These are phyloP conservation scores for Donacobius atricapilla DNA, from an alignment of 2,113 vertebrate genomes.

Conservation along the genomic window DNA sequence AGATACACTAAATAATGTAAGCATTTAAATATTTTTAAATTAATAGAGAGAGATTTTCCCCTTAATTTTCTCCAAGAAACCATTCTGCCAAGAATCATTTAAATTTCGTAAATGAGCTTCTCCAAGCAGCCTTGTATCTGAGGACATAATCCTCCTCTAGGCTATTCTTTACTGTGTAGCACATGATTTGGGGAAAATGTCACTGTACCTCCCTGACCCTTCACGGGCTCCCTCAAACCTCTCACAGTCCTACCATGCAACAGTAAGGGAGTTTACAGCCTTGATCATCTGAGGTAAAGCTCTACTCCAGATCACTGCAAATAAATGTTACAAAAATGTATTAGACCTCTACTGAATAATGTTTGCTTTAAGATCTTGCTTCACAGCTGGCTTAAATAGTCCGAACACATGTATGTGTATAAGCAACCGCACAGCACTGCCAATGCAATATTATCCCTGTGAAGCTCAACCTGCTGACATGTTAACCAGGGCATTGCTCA, in stretches of 20 bases:
- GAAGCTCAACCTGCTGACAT: background rate
- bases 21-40: background rate
- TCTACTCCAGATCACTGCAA: background rate
- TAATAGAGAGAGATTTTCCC: background rate
- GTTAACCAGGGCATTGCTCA: slow-evolving; percentile 34
- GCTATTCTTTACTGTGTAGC: background rate
- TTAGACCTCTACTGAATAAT: background rate
- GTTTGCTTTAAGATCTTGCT: background rate
- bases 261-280: background rate
- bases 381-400: background rate
- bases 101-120: background rate
- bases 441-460: background rate
- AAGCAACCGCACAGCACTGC: background rate
- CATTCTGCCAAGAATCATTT: background rate
- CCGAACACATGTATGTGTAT: background rate
- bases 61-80: background rate
- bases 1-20: background rate
- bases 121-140: background rate
- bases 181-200: background rate
- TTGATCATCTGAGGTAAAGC: background rate
- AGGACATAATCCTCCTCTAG: background rate
- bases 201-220: background rate
- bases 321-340: background rate
- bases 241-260: background rate
- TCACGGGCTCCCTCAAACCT: background rate